Evolutionary conservation across 1,140 invertebrate species (phyloP), one percentile per base, ranked within the genome.

Genomic region (Heterodera schachtii): DNA sequence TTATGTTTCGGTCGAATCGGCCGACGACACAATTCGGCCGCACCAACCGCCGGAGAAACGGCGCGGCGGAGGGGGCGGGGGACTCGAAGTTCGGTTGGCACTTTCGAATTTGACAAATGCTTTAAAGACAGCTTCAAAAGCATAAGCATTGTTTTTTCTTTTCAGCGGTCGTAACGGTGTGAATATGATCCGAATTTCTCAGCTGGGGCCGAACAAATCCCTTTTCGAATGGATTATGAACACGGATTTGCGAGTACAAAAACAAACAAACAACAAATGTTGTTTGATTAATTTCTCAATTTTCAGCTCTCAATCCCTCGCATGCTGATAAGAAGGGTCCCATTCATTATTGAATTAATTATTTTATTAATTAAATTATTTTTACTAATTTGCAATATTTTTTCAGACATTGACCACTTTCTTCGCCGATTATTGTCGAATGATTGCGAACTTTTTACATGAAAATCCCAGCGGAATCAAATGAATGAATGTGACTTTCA

Each of bases 171-270:
- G 69, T 19, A 82, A 82, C 64, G 81, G 81, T 60, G 81, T 82
- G 49, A 82, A 82, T 44, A 75, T 83, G 69, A 67, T 82, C 21
- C 78, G 81, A 44, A 83, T 82, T n/a, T 70, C 81, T 3, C 78
- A 64, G 44, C 16, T 83, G 5, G 69, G 49, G 3, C 60, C 57
- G n/a, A 46, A 75, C 31, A 60, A 8, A 49, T n/a, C 67, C 2
- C 6, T 83, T 8, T 82, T 82, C 41, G 81, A 82, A 67, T 82
- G 81, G 81, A 47, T 82, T 41, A 82, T 82, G 81, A 83, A 82
- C 57, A 83, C 81, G 43, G 81, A 82, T 41, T 49, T 83, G 43
- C 16, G 44, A 43, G 81, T 80, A 52, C 3, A 4, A 44, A 43
- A 19, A n/a, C n/a, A n/a, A 19, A 73, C 43, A 73, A 16, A 19